Base-by-base conservation (phyloP, 2,888 invertebrate genomes). In the Mamestra brassicae region DNA sequence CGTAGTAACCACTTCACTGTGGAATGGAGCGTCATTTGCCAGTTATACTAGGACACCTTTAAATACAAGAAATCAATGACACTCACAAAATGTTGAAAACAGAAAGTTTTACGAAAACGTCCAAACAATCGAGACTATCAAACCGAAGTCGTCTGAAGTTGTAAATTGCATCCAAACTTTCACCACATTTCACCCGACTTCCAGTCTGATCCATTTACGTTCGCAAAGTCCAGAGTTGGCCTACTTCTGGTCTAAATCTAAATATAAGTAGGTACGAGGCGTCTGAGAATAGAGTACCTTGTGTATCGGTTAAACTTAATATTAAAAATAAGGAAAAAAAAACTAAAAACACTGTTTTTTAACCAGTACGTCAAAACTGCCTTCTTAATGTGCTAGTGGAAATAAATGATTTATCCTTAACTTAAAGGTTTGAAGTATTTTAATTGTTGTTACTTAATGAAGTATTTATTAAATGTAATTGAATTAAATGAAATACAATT, bases 111-210 rank as follows among this genome's bases (percentile, higher is more conserved):
- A 11, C n/a, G n/a, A 42, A 78, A 70, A 63, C 63, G 75, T 72
- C 71, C 67, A 34, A 75, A 75, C 83, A 83, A 70, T 61, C 62
- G 57, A 61, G 61, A 68, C 72, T 72, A 78, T 74, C 75, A 79
- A 72, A 69, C 69, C 57, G 36, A 82, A 81, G 71, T 71, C 65
- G 78, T 26, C 65, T 47, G 34, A 82, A 81, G 75, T 58, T 69
- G 79, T 83, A 76, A 79, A 82, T 82, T 82, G 83, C 75, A 72
- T 75, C 34, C 45, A 67, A 81, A 82, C 75, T 82, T 83, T 82
- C 66, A 75, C 83, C 83, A 75, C 71, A 83, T 72, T 79, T 82
- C 69, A 72, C 71, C 47, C 79, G 70, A 75, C 79, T 75, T 79
- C 54, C 36, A 71, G 55, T 82, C 65, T 69, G 78, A 82, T 82